A percentile compares a stretch with the other conserved stretches of the same genome.
phyloP scores from a whole-genome alignment of 2,888 invertebrate genomes.

The Nomada ferruginata region DNA sequence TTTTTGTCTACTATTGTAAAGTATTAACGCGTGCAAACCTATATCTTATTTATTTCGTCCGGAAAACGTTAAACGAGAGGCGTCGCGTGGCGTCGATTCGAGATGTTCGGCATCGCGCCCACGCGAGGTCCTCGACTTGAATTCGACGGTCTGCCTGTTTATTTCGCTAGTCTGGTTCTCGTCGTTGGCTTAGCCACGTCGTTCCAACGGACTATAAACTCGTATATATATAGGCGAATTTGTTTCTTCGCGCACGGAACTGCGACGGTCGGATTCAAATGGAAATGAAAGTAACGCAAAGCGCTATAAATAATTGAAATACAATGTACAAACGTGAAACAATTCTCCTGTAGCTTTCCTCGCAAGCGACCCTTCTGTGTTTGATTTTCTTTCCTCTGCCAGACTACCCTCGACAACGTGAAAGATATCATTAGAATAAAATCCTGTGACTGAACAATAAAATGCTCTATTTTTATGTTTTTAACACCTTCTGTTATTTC shows the following conservation, averaged over 20 bases:
- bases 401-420: conserved; percentile 56
- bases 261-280: conserved; percentile 62
- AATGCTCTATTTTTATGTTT: conserved; percentile 78
- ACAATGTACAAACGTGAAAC: conserved; percentile 68
- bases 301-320: conserved; percentile 58
- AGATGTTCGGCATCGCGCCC: conserved; percentile 4
- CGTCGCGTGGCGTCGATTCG: conserved; percentile 36
- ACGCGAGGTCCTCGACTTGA: conserved; percentile 49
- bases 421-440: conserved; percentile 70
- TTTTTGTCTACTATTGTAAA: conserved; percentile 58
- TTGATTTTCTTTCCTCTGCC: conserved; percentile 17
- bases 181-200: background rate
- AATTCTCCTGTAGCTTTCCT: conserved; percentile 62
- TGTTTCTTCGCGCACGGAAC: background rate
- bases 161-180: background rate
- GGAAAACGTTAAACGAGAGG: conserved; percentile 28
- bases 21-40: conserved; percentile 65
- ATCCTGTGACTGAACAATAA: conserved; percentile 75
- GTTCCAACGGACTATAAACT: background rate
- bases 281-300: conserved; percentile 56
- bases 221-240: background rate
- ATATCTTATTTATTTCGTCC: conserved; percentile 70
- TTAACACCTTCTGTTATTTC: conserved; percentile 53
- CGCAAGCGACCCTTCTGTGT: conserved; percentile 66
- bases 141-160: conserved; percentile 57